Base-by-base conservation (phyloP, 2,797 vertebrate genomes). In the Malurus leucopterus region DNA sequence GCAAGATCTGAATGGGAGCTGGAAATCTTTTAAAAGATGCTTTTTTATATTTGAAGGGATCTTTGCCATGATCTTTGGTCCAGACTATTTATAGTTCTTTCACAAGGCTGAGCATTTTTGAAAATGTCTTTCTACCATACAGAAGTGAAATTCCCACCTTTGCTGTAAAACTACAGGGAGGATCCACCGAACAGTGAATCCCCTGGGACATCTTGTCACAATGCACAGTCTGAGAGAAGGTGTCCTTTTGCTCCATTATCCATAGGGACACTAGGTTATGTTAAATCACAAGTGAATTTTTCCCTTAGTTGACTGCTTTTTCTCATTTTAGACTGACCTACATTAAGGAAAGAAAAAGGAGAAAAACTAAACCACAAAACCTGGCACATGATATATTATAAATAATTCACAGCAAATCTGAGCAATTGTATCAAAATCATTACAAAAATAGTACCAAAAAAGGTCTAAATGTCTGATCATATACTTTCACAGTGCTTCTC, bases 371-470 rank as follows among this genome's bases (percentile, higher is more conserved):
- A 14, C 34, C 46, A 30, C 46, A 64, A 84, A 89, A 46, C 14
- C 22, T 70, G 49, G 54, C 24, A 62, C 10, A 36, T 1, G 2
- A 59, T 44, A 13, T n/a, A 22, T 30, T 91, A 46, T 63, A 71
- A 92, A 72, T 73, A 83, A 70, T 53, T 90, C 41, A 62, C 46
- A 83, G 43, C 13, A 83, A 74, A 77, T 50, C 46, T 43, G 27
- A 13, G 55, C 11, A 38, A 57, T 65, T 74, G 47, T 15, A 86
- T 83, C 13, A 67, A 38, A 89, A 57, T 18, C 22, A 23, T 65
- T 75, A 69, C 6, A 80, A 82, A 80, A 91, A 51, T 8, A 43
- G 27, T 41, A 80, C 30, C 29, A 53, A 50, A 71, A 71, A 69
- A 32, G 72, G 40, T 49, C 44, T 69, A 71, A 78, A 24, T 0